Conservation (phyloP, 2,888 invertebrate genomes). For the Catocala fraxini region DNA sequence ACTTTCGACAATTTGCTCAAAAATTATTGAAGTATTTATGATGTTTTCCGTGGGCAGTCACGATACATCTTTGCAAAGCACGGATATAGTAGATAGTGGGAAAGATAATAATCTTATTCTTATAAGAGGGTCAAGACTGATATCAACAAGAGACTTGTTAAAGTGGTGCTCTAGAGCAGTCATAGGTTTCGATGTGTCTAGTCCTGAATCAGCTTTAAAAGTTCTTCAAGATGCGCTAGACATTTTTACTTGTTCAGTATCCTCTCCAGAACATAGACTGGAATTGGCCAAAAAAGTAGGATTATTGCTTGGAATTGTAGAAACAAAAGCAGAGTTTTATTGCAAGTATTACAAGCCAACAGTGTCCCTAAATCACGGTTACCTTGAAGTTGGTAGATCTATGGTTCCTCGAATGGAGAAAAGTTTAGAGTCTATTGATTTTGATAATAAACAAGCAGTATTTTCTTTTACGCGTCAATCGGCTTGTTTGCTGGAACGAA, state of each 20-base stretch:
- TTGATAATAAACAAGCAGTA: constrained; percentile 80
- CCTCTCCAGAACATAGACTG: constrained; percentile 89
- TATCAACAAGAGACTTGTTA: constrained; percentile 95
- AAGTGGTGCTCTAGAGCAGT: constrained; percentile 96
- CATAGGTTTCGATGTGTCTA: constrained; percentile 91
- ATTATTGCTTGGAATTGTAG: constrained; percentile 93
- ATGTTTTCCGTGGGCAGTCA: constrained; percentile 92
- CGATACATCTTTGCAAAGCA: constrained; percentile 79
- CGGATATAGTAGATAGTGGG: constrained; percentile 55
- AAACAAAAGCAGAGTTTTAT: constrained; percentile 94
- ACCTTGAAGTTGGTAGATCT: constrained; percentile 92
- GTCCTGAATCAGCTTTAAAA: constrained; percentile 89
- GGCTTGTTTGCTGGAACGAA: constrained; percentile 94
- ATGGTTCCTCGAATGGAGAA: constrained; percentile 81
- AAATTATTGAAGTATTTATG: constrained; percentile 94
- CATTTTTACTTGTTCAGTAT: constrained; percentile 94
- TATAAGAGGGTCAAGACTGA: constrained; percentile 88
- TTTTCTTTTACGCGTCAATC: constrained; percentile 95
- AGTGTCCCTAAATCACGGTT: constrained; percentile 86
- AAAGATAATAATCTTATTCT: constrained; percentile 62
- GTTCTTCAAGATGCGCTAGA: constrained; percentile 96
- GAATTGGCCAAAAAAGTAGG: constrained; percentile 92
- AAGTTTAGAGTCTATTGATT: constrained; percentile 71
- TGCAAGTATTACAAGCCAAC: constrained; percentile 93
- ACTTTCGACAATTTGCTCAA: constrained; percentile 91